Evolutionary conservation across 1,140 invertebrate genomes (phyloP), one percentile per base, ranked within the genome.

Genomic region (Oncopeltus fasciatus): DNA sequence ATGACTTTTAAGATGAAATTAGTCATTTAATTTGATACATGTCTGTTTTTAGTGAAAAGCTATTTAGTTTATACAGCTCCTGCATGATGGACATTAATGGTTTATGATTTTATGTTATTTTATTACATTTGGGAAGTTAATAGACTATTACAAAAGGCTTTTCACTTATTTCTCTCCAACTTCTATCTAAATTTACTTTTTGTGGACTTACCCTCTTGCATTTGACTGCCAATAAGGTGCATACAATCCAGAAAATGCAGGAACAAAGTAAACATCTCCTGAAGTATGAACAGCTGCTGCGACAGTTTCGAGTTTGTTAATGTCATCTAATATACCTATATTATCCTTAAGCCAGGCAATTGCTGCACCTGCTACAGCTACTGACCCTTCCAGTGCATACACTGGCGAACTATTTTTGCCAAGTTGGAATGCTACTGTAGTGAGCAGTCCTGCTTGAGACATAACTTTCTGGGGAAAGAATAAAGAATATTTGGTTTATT

Each of bases 171-270:
- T n/a, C n/a, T n/a, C n/a, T n/a, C n/a, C n/a, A n/a, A n/a, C n/a
- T n/a, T n/a, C n/a, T n/a, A n/a, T n/a, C n/a, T n/a, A n/a, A n/a
- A n/a, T n/a, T n/a, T n/a, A n/a, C n/a, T n/a, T n/a, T n/a, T n/a
- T n/a, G n/a, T n/a, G n/a, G n/a, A 2, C 24, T 63, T 72, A 86
- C 84, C 92, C 92, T 75, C 92, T 80, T 0, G 93, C 92, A 78
- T 94, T 87, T 68, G 88, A 83, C 62, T 88, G 81, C 93, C 93
- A 97, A 72, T 95, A 87, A 0, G 95, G 95, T 62, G 95, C 90
- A 73, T 93, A 97, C 0, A 98, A 75, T 0, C 95, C 95, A 65
- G 87, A 86, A 73, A 97, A 96, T 51, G 88, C 90, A 5, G 94
- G 93, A 18, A 97, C 93, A 76, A 98, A 96, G 72, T 90, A 94